These are phyloP conservation scores for Cichladusa arquata DNA, from an alignment of 2,113 vertebrate genomes.

Conservation along the genomic window DNA sequence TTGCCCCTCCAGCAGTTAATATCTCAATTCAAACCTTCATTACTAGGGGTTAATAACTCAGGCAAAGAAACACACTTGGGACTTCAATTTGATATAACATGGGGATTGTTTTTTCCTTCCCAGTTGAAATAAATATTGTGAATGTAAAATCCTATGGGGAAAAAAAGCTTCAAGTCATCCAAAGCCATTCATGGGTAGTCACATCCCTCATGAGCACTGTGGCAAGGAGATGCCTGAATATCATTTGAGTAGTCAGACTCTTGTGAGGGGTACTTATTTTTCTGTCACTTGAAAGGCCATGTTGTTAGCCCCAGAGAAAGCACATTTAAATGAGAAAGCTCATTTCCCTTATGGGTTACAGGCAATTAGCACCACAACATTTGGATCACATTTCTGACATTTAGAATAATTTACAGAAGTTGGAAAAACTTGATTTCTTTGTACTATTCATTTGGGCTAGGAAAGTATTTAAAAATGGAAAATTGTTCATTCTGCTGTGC, in stretches of 20 bases:
- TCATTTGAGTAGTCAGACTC: background rate
- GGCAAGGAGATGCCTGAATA: background rate
- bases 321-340: slow-evolving; percentile 25
- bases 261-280: background rate
- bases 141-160: background rate
- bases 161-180: background rate
- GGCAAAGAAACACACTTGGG: slow-evolving; percentile 1
- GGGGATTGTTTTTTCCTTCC: background rate
- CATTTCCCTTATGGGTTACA: slow-evolving; percentile 17
- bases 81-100: background rate
- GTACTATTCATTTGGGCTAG: background rate
- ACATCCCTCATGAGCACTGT: background rate
- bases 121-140: background rate
- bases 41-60: slow-evolving; percentile 50
- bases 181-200: background rate
- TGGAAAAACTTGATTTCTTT: background rate
- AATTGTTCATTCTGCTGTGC: background rate
- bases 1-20: slow-evolving; percentile 43
- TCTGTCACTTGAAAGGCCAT: background rate
- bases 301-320: background rate
- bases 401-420: background rate
- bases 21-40: slow-evolving; percentile 46
- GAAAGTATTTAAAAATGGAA: background rate
- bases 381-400: slow-evolving; percentile 21
- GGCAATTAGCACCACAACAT: slow-evolving; percentile 31